Evolutionary conservation across 53 echinoderm and acorn worm species (phyloP), one percentile per base, ranked within the genome.

Genomic region (Stichopus horrens): DNA sequence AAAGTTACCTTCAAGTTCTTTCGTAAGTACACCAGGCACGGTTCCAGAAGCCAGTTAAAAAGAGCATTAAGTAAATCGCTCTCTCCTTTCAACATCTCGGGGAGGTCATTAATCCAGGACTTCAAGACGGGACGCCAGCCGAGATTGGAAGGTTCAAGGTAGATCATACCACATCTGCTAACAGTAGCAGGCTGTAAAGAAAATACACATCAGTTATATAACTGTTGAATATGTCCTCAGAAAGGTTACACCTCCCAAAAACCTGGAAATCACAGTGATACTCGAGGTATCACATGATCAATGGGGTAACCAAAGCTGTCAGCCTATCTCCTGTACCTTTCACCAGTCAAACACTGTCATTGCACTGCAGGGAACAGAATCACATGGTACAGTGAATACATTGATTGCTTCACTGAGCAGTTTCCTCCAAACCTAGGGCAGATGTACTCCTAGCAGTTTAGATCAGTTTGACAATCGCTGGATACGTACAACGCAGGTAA

Each of bases 131-230:
- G 99, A 5, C 92, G 81, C 96, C 99, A 96, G 87, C 96, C 99
- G 10, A 99, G 91, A 68, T 96, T 95, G 16, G 93, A 90, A 37
- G 99, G 99, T 58, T 96, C 96, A 73, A 99, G 86, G 91, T 99
- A 99, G 75, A 96, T 96, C 99, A 99, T 99, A 79, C 99, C 99
- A 83, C 99, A 99, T 19, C 99, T 94, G 86, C 99, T 99, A 66
- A 99, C 99, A 80, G 99, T 99, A 56, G 99, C 98, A 76, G 96
- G 99, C 99, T 99, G 92, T 52, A 57, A 57, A 75, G 68, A 66
- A 57, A 81, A 81, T 52, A 37, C 37, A 37, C 37, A n/a, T n/a
- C n/a, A n/a, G n/a, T n/a, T n/a, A n/a, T n/a, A n/a, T n/a, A 23
- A 52, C 21, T 23, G 11, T 22, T 75, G 5, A 37, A 52, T 4